Evolutionary conservation across 2,888 invertebrate species (phyloP).

Genomic region (Myopa testacea): DNA sequence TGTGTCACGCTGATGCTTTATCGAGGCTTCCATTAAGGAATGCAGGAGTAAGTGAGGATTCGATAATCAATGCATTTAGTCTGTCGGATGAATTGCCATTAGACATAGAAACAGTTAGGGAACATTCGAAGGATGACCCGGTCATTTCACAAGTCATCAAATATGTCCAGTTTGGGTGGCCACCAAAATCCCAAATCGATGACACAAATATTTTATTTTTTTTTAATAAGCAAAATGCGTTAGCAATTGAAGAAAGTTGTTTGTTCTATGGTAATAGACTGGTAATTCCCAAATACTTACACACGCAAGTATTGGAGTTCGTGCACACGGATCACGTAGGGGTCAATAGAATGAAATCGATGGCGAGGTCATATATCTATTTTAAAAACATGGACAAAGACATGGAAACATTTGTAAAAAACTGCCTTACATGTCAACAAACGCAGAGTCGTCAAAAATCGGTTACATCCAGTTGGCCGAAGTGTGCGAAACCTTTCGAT

Average conservation of each 20-base stretch:
- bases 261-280: constrained; percentile 36
- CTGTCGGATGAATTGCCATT: too few relatives aligned
- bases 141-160: constrained; percentile 14
- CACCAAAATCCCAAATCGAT: constrained; percentile 2
- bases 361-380: constrained; percentile 28
- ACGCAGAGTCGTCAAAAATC: too few relatives aligned
- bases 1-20: constrained; percentile 28
- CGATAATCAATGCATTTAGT: constrained; percentile 31
- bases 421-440: too few relatives aligned
- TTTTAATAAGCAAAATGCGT: constrained; percentile 17
- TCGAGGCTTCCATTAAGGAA: constrained; percentile 33
- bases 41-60: neutral
- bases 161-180: constrained; percentile 26
- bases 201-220: neutral
- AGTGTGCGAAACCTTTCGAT: too few relatives aligned
- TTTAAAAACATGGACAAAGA: constrained; percentile 27
- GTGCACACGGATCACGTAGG: too few relatives aligned
- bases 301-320: too few relatives aligned
- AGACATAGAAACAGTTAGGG: too few relatives aligned
- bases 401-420: neutral
- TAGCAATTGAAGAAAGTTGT: constrained; percentile 28
- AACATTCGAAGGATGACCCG: neutral
- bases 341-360: constrained; percentile 29
- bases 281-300: constrained; percentile 17
- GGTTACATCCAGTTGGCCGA: too few relatives aligned